A percentile compares a stretch with the other conserved stretches of the same genome.
These are phyloP conservation scores for Xanthia icteritia DNA, from an alignment of 2,888 invertebrate genomes.

Conservation along the genomic window DNA sequence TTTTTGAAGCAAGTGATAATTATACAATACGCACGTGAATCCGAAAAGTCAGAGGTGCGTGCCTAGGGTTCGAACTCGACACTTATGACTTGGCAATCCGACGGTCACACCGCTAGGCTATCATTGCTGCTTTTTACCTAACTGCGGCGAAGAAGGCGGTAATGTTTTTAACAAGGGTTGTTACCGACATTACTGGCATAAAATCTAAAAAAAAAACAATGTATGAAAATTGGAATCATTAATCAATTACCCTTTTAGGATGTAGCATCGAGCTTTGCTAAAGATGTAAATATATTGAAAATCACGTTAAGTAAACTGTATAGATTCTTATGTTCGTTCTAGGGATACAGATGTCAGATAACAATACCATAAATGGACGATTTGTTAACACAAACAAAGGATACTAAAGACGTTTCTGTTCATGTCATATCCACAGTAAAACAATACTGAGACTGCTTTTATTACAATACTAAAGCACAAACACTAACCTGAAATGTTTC, in stretches of 20 bases:
- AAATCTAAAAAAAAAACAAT: not conserved
- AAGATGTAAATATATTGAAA: not conserved
- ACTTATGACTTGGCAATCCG: too few relatives aligned
- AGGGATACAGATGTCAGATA: not conserved
- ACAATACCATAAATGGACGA: constrained; percentile 14
- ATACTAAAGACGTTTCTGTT: constrained; percentile 45
- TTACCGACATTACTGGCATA: not conserved
- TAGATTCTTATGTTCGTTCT: not conserved
- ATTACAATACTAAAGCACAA: constrained; percentile 58
- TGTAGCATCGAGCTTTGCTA: not conserved
- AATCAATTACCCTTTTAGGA: not conserved
- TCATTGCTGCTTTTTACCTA: too few relatives aligned
- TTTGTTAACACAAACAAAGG: constrained; percentile 42
- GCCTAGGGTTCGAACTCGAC: too few relatives aligned
- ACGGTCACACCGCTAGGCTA: too few relatives aligned
- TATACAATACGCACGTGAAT: too few relatives aligned
- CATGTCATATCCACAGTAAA: constrained; percentile 47
- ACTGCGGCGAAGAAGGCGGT: too few relatives aligned
- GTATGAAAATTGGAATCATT: not conserved
- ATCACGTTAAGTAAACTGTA: too few relatives aligned
- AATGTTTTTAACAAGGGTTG: not conserved
- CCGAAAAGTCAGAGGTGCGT: too few relatives aligned
- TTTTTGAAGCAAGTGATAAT: too few relatives aligned
- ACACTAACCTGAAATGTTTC: constrained; percentile 38
- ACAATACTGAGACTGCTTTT: constrained; percentile 53